Evolutionary conservation across 2,888 invertebrate genomes (phyloP).

Genomic region (Synanthedon vespiformis): DNA sequence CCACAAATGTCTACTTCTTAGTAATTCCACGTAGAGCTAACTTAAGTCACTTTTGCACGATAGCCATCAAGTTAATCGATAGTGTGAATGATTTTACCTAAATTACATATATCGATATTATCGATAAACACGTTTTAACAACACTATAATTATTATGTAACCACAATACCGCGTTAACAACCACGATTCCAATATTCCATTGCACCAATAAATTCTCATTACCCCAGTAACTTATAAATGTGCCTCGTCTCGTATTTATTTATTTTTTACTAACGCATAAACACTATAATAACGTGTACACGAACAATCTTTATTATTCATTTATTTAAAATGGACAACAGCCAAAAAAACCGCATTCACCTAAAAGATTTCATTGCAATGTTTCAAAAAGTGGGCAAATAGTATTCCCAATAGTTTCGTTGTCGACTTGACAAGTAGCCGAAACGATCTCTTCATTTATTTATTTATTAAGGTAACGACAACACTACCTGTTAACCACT

Average conservation of each 20-base stretch:
- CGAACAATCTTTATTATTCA: neutral
- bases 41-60: too few relatives aligned
- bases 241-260: slow-evolving; percentile 8
- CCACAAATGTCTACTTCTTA: too few relatives aligned
- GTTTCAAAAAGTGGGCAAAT: slow-evolving; percentile 13
- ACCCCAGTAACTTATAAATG: slow-evolving; percentile 16
- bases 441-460: slow-evolving; percentile 19
- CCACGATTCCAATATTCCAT: slow-evolving; percentile 35
- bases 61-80: too few relatives aligned
- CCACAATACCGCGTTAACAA: slow-evolving; percentile 20
- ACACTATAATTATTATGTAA: slow-evolving; percentile 12
- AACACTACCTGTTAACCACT: slow-evolving; percentile 63
- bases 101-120: too few relatives aligned
- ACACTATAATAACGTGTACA: slow-evolving; percentile 1
- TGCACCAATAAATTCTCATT: slow-evolving; percentile 37
- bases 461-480: slow-evolving; percentile 48
- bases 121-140: neutral
- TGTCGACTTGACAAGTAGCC: neutral
- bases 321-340: slow-evolving; percentile 49
- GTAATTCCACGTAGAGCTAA: too few relatives aligned
- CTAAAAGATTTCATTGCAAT: slow-evolving; percentile 7
- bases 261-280: slow-evolving; percentile 16
- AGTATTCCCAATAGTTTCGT: slow-evolving; percentile 8
- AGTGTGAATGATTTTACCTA: too few relatives aligned
- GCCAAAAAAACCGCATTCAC: slow-evolving; percentile 24